Evolutionary conservation across 2,113 vertebrate genomes (phyloP).

Genomic region (Plotosus lineatus): DNA sequence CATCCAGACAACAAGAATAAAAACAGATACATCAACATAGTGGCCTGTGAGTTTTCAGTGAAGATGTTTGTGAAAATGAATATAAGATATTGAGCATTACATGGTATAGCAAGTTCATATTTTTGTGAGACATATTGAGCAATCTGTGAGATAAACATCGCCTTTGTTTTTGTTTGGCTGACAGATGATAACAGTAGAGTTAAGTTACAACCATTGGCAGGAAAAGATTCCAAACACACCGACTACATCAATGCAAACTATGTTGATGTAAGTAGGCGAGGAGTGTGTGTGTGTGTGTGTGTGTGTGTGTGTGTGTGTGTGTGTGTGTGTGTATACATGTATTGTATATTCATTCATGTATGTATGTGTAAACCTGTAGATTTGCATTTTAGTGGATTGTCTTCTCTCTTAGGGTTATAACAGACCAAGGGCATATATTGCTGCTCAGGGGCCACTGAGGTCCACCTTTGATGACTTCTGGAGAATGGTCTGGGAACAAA

Average conservation of each 20-base stretch:
- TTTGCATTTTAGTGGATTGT: conserved; percentile 10
- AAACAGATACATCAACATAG: conserved; percentile 99
- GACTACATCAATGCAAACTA: conserved; percentile 99
- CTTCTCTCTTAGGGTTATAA: conserved; percentile 87
- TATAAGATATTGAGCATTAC: neutral
- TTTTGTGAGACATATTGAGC: neutral
- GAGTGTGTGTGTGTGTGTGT: neutral
- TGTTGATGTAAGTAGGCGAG: conserved; percentile 86
- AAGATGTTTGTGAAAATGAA: neutral
- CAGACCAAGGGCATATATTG: conserved; percentile 93
- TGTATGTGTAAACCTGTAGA: neutral
- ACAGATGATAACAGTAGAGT: conserved; percentile 98
- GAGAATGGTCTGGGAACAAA: conserved; percentile 99
- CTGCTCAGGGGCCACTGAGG: conserved; percentile 97
- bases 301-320: neutral
- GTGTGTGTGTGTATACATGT: neutral
- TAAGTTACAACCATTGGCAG: conserved; percentile 90
- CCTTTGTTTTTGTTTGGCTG: conserved; percentile 43
- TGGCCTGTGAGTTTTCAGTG: conserved; percentile 89
- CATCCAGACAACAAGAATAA: conserved; percentile 99
- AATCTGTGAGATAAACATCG: conserved; percentile 2
- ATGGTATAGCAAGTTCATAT: neutral
- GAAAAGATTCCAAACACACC: conserved; percentile 97
- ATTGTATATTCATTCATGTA: too few relatives aligned
- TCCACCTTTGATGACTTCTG: conserved; percentile 99